Percentiles rank a stretch among this genome's conserved stretches.
phyloP scores from a whole-genome alignment of 2,797 vertebrate genomes.

The Chelmon rostratus region DNA sequence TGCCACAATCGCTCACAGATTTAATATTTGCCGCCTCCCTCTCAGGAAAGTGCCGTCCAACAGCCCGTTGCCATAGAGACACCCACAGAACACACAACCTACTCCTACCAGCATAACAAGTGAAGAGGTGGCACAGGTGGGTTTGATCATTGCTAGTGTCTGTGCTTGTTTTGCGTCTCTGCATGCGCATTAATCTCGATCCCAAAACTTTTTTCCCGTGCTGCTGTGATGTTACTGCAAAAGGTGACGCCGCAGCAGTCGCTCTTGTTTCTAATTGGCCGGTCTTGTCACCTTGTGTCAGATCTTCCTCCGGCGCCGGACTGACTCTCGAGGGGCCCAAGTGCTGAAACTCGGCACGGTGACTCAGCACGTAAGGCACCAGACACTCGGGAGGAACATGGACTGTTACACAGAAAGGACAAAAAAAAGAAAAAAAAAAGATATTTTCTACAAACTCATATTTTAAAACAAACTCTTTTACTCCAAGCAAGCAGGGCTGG shows the following conservation, averaged over 20 bases:
- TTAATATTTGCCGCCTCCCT: slow-evolving; percentile 33
- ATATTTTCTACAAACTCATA: slow-evolving; percentile 76
- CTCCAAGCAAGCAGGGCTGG: slow-evolving; percentile 67
- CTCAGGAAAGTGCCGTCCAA: slow-evolving; percentile 91
- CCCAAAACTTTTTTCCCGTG: background rate
- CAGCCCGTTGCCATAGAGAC: slow-evolving; percentile 91
- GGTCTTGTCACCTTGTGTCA: slow-evolving; percentile 40
- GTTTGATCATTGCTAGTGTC: slow-evolving; percentile 27
- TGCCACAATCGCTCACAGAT: slow-evolving; percentile 14
- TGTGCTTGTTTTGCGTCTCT: slow-evolving; percentile 5
- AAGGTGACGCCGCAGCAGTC: background rate
- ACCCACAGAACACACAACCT: slow-evolving; percentile 91
- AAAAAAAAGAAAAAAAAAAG: slow-evolving; percentile 36
- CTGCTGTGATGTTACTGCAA: background rate
- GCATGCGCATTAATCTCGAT: background rate
- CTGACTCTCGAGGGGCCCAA: slow-evolving; percentile 35
- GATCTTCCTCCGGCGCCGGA: slow-evolving; percentile 61
- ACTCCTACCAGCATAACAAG: slow-evolving; percentile 95
- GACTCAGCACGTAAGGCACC: slow-evolving; percentile 47
- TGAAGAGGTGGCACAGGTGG: slow-evolving; percentile 82
- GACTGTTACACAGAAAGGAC: slow-evolving; percentile 72
- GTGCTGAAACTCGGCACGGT: slow-evolving; percentile 45
- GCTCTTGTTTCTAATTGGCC: slow-evolving; percentile 39
- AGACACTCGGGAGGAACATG: slow-evolving; percentile 51
- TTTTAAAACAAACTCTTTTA: slow-evolving; percentile 74